Conservation (phyloP, 2,113 vertebrate genomes). For the Thomomys bottae region DNA sequence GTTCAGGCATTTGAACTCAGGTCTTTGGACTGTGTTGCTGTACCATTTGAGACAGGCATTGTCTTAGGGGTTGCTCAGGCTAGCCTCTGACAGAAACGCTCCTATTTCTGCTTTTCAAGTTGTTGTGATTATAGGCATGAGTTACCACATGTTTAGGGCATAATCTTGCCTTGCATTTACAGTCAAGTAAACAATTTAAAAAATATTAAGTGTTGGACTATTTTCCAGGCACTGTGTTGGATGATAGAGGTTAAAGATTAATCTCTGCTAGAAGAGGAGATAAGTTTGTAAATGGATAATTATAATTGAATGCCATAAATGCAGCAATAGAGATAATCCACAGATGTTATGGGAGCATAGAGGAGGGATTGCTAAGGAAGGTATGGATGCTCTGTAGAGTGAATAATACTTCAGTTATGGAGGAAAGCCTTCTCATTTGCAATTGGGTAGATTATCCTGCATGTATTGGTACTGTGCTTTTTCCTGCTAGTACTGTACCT, state of each 20-base stretch:
- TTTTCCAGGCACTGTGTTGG: constrained; percentile 39
- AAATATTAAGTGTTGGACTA: not conserved
- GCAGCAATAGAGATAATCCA: constrained; percentile 9
- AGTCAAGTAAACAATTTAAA: constrained; percentile 41
- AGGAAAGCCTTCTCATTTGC: not conserved
- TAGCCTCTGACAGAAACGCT: no score
- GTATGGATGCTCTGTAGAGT: not conserved
- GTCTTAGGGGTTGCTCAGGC: no score
- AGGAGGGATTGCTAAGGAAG: constrained; percentile 43
- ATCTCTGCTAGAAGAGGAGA: not conserved
- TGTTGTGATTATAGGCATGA: no score
- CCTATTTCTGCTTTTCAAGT: no score
- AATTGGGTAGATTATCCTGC: not conserved
- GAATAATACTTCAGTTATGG: constrained; percentile 4
- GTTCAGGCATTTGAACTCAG: no score
- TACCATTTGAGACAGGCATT: no score
- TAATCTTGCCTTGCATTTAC: constrained; percentile 41
- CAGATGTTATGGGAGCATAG: not conserved
- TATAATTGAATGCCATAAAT: constrained; percentile 46
- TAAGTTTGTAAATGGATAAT: constrained; percentile 49
- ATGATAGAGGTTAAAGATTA: constrained; percentile 50
- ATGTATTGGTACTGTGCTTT: constrained; percentile 14
- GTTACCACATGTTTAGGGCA: constrained; percentile 3
- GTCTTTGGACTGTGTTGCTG: no score
- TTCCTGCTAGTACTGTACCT: constrained; percentile 15